Evolutionary conservation across 2,113 vertebrate genomes (phyloP), one percentile per base, ranked within the genome.

Genomic region (Albula goreensis): DNA sequence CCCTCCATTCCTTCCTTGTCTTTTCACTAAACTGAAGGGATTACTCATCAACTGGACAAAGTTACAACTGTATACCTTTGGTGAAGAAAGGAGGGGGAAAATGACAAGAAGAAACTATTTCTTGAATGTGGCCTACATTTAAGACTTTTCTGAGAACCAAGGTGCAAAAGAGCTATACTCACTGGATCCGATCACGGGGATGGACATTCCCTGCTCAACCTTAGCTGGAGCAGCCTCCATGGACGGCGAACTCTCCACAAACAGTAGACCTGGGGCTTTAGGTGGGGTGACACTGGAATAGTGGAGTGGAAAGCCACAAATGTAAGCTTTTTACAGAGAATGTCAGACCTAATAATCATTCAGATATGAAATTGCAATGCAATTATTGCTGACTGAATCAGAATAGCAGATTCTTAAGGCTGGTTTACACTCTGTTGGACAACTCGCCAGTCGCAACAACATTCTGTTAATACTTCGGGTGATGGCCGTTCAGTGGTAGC

Each of bases 151-250:
- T 41, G 31, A 41, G 31, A 41, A 41, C 5, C 78, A 50, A 5
- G 5, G 11, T 4, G 17, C 0, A 31, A 31, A 12, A 19, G 85
- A 83, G 78, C 93, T 86, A n/a, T 1, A 96, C 97, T 85, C 93
- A 98, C 97, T 95, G 90, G 96, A 94, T 85, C 94, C 94, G 85
- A 92, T 93, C 83, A 95, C 95, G 52, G 97, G 94, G 91, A 96
- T 92, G 74, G 96, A 95, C 15, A 95, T 92, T 88, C 93, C 96
- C 81, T 94, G 95, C 86, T 95, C 92, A 84, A 87, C 85, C 17
- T 87, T 90, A 48, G 91, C 85, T 70, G 95, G 83, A 85, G 95
- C 88, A 48, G 88, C 80, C 25, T 88, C 86, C 2, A 93, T 25
- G 41, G 50, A 78, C 51, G 91, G 87, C 12, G 92, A 90, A 85